Conservation (phyloP, 2,888 invertebrate genomes). For the Epistrophe grossulariae region DNA sequence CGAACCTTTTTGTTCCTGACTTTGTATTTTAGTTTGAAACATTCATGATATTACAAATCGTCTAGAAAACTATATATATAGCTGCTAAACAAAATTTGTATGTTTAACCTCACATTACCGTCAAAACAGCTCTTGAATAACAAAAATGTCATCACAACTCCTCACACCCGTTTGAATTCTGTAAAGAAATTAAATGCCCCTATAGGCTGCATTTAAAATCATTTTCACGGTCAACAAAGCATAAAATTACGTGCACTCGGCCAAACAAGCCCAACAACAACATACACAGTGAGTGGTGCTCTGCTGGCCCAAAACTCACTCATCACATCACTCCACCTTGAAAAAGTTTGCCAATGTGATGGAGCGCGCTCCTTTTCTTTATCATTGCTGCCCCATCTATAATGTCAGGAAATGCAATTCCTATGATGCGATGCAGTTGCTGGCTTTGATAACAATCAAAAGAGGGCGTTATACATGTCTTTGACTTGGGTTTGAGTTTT, state of each 20-base stretch:
- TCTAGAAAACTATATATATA: too few species aligned
- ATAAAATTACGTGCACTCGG: slow-evolving; percentile 55
- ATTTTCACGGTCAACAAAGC: slow-evolving; percentile 68
- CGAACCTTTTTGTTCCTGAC: too few species aligned
- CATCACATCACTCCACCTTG: not conserved
- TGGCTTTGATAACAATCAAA: slow-evolving; percentile 59
- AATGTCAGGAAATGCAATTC: slow-evolving; percentile 28
- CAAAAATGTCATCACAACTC: not conserved
- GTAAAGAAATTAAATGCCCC: not conserved
- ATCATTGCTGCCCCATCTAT: slow-evolving; percentile 12
- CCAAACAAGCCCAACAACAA: not conserved
- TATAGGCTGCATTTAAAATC: not conserved
- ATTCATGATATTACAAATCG: too few species aligned
- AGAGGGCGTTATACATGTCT: slow-evolving; percentile 67
- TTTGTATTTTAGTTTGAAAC: too few species aligned
- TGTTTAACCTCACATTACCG: not conserved
- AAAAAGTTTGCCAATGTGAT: slow-evolving; percentile 5
- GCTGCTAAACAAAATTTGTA: too few species aligned
- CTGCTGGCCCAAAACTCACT: not conserved
- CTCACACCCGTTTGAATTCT: not conserved
- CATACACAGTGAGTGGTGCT: not conserved
- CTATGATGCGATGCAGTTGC: not conserved
- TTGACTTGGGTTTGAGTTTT: slow-evolving; percentile 35
- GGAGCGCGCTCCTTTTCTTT: slow-evolving; percentile 5
- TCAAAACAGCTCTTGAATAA: not conserved